Percentiles rank a stretch among this genome's conserved stretches.
Conservation (phyloP, 1,140 invertebrate species). For the Bombus superbus region DNA sequence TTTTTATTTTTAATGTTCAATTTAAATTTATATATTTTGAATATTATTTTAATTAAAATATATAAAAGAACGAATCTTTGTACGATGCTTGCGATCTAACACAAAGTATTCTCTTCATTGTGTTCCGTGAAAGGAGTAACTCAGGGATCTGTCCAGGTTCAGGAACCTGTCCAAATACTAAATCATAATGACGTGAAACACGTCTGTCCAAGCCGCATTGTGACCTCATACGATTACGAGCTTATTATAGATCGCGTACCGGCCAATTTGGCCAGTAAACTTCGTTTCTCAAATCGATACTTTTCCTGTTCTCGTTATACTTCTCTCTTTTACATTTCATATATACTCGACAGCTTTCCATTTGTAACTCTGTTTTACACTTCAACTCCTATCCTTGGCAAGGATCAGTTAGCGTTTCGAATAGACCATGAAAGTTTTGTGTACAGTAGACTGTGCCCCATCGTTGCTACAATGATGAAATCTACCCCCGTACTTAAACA, state of each 20-base stretch:
- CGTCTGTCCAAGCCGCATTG: conserved; percentile 51
- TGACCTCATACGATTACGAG: conserved; percentile 52
- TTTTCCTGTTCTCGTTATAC: not conserved
- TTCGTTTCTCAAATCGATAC: conserved; percentile 12
- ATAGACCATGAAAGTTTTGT: not conserved
- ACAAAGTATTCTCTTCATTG: not conserved
- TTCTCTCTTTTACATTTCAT: not conserved
- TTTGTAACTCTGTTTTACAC: not conserved
- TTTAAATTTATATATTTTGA: too few relatives aligned
- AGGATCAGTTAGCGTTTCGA: not conserved
- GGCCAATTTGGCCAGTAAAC: conserved; percentile 56
- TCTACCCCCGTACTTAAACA: not conserved
- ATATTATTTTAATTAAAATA: too few relatives aligned
- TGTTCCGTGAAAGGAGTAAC: conserved; percentile 1
- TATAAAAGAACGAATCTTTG: too few relatives aligned
- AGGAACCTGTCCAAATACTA: conserved; percentile 60
- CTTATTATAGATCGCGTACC: conserved; percentile 69
- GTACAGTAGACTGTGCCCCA: not conserved
- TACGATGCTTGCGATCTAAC: too few relatives aligned
- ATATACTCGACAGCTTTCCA: not conserved
- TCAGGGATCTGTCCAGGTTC: not conserved
- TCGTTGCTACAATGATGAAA: not conserved
- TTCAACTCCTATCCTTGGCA: not conserved
- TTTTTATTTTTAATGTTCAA: too few relatives aligned
- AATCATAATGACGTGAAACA: conserved; percentile 69